Percentiles rank a stretch among this genome's conserved stretches.
Evolutionary conservation across 1,140 invertebrate species (phyloP).

Genomic region (Listronotus oregonensis): DNA sequence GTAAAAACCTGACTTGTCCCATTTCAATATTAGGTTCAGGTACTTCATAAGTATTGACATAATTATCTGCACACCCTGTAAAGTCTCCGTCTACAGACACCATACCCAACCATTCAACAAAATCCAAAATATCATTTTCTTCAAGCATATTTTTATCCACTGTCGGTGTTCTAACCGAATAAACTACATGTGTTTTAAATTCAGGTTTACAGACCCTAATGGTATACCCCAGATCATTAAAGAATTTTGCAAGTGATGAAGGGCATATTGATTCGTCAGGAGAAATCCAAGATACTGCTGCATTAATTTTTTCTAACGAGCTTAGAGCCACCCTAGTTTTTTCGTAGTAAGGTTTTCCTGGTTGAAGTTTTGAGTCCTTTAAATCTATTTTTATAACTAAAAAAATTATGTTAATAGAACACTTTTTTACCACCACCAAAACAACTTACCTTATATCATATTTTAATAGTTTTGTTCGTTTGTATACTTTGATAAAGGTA

Average conservation of each 20-base stretch:
- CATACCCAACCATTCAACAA: slow-evolving; percentile 64
- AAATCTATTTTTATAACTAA: slow-evolving; percentile 30
- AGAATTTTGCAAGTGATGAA: slow-evolving; percentile 66
- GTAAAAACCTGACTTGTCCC: slow-evolving; percentile 55
- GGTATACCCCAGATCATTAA: slow-evolving; percentile 56
- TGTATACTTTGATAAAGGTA: slow-evolving; percentile 7
- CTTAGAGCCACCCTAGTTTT: slow-evolving; percentile 57
- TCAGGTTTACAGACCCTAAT: slow-evolving; percentile 58
- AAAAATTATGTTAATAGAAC: slow-evolving; percentile 27
- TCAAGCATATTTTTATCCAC: slow-evolving; percentile 42
- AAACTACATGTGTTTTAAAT: slow-evolving; percentile 47
- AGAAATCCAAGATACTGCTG: slow-evolving; percentile 63
- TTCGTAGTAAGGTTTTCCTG: slow-evolving; percentile 16
- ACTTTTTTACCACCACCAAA: background rate
- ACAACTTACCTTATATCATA: slow-evolving; percentile 13
- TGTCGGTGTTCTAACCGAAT: slow-evolving; percentile 55
- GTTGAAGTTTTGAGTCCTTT: slow-evolving; percentile 18
- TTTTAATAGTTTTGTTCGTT: background rate
- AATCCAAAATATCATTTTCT: slow-evolving; percentile 47
- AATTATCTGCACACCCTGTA: slow-evolving; percentile 44
- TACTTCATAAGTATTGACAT: slow-evolving; percentile 54
- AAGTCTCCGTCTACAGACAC: slow-evolving; percentile 57
- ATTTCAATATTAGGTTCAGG: slow-evolving; percentile 48
- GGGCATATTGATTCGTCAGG: slow-evolving; percentile 61
- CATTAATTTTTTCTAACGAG: slow-evolving; percentile 56